Conservation (phyloP, 2,113 vertebrate species). For the Xenopus laevis region DNA sequence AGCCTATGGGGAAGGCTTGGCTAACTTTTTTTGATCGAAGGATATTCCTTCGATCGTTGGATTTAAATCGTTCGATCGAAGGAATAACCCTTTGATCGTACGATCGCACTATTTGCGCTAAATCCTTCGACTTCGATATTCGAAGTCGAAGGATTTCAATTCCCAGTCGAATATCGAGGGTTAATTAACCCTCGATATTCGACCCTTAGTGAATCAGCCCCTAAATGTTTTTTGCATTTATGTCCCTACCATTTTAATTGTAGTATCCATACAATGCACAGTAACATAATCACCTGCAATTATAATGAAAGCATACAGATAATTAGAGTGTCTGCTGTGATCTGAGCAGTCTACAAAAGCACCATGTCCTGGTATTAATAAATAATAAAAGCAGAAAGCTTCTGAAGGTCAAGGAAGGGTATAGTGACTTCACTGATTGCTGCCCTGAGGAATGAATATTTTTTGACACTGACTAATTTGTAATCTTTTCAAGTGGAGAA, state of each 20-base stretch:
- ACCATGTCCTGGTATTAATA: neutral
- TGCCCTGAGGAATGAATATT: neutral
- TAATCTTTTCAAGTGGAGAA: neutral
- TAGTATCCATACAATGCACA: neutral
- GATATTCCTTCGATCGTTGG: too few relatives aligned
- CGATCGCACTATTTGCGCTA: too few relatives aligned
- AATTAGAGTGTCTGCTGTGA: neutral
- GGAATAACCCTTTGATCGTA: too few relatives aligned
- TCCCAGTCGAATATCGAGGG: too few relatives aligned
- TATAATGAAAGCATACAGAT: neutral
- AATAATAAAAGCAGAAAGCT: neutral
- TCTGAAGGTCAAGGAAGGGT: neutral
- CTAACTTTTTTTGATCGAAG: too few relatives aligned
- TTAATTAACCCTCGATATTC: too few relatives aligned
- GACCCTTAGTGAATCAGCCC: too few relatives aligned
- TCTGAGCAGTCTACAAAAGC: neutral
- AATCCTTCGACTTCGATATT: too few relatives aligned
- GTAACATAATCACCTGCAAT: neutral
- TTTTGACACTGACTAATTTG: constrained; percentile 13
- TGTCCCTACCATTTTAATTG: neutral
- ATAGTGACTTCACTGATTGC: neutral
- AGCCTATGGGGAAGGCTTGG: too few relatives aligned
- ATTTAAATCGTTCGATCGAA: too few relatives aligned
- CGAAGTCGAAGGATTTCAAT: too few relatives aligned
- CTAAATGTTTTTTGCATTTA: too few relatives aligned